phyloP scores from a whole-genome alignment of 2,113 vertebrate species.

The Zosterops hypoxanthus region DNA sequence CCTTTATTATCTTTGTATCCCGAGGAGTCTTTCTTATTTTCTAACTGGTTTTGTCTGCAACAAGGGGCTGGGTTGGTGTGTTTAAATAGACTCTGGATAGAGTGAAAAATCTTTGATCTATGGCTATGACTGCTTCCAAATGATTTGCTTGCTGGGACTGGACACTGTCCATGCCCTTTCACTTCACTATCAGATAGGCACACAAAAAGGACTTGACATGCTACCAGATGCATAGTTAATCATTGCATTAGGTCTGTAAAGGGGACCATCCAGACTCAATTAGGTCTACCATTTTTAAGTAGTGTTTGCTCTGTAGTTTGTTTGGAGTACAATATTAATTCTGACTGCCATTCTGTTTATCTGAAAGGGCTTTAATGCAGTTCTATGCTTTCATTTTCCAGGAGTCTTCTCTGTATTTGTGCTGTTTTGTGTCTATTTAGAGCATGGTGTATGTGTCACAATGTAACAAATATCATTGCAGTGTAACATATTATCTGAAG shows the following conservation, averaged over 20 bases:
- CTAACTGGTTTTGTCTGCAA: constrained; percentile 74
- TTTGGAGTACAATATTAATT: constrained; percentile 36
- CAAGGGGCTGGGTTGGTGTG: constrained; percentile 68
- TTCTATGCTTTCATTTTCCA: not conserved
- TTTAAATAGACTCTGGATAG: constrained; percentile 77
- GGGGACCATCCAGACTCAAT: constrained; percentile 56
- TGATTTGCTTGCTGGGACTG: constrained; percentile 90
- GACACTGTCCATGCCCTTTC: constrained; percentile 89
- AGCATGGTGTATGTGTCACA: not conserved
- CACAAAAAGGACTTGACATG: constrained; percentile 75
- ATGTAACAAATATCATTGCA: not conserved
- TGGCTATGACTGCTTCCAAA: constrained; percentile 83
- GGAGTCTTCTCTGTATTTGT: not conserved
- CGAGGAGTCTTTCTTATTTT: constrained; percentile 83
- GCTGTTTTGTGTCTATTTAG: not conserved
- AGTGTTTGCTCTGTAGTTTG: constrained; percentile 37
- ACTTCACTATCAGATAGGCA: constrained; percentile 83
- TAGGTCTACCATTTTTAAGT: constrained; percentile 61
- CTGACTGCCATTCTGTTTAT: not conserved
- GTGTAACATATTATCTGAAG: not conserved
- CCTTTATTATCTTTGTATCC: constrained; percentile 84
- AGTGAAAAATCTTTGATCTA: constrained; percentile 90
- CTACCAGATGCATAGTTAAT: constrained; percentile 83
- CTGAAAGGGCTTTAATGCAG: not conserved
- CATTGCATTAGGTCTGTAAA: constrained; percentile 71